phyloP scores from a whole-genome alignment of 2,797 vertebrate species.

The Malacoraja senta region DNA sequence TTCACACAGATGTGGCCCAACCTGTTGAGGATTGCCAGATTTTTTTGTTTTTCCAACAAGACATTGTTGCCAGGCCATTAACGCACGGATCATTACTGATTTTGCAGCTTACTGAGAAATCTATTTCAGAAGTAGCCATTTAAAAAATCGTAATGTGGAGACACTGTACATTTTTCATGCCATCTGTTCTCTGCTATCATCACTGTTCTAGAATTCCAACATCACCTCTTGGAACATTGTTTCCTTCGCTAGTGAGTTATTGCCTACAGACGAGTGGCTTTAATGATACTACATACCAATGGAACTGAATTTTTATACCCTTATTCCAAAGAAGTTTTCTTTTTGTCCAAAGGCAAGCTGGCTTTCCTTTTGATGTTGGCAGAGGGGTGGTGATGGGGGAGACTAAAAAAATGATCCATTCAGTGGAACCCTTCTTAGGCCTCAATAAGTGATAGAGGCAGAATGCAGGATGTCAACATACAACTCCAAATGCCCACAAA shows the following conservation, averaged over 20 bases:
- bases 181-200: not conserved
- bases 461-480: not conserved
- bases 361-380: not conserved
- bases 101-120: not conserved
- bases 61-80: not conserved
- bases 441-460: not conserved
- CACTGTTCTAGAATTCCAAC: not conserved
- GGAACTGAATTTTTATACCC: not conserved
- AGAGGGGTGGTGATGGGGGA: not conserved
- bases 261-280: not conserved
- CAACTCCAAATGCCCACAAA: no score
- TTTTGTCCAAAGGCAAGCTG: not conserved
- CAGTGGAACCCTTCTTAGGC: not conserved
- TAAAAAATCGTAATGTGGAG: not conserved
- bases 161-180: not conserved
- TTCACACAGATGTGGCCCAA: no score
- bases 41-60: not conserved
- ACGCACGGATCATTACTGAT: not conserved
- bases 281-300: not conserved
- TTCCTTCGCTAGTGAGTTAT: not conserved
- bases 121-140: not conserved
- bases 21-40: no score
- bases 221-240: not conserved
- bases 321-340: not conserved
- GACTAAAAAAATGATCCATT: not conserved